phyloP scores from a whole-genome alignment of 2,113 vertebrate species.

The Zosterops hypoxanthus region DNA sequence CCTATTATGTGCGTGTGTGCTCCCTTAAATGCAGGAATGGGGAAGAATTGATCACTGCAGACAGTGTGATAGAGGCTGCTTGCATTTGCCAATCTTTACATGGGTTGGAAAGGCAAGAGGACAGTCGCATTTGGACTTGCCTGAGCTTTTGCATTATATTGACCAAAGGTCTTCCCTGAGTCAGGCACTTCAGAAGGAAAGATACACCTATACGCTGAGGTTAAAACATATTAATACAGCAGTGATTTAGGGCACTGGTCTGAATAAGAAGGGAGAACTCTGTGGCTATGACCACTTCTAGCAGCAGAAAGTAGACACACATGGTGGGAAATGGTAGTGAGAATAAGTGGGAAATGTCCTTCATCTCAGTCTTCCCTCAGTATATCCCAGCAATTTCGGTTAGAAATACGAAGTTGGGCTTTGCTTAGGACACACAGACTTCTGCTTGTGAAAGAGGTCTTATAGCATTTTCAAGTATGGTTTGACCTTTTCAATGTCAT shows the following conservation, averaged over 20 bases:
- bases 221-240: neutral
- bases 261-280: neutral
- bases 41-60: neutral
- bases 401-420: neutral
- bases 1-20: neutral
- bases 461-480: neutral
- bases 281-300: neutral
- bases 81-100: neutral
- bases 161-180: neutral
- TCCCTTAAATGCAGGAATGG: neutral
- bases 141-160: neutral
- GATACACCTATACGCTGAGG: neutral
- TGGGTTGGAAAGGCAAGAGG: neutral
- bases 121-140: neutral
- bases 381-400: neutral
- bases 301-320: neutral
- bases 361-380: neutral
- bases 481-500: neutral
- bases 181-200: neutral
- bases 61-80: neutral
- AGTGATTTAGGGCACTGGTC: neutral
- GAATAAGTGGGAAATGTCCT: neutral
- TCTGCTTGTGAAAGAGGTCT: neutral
- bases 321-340: neutral
- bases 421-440: neutral